phyloP scores from a whole-genome alignment of 2,888 invertebrate species.

The Drepanosiphum platanoidis region DNA sequence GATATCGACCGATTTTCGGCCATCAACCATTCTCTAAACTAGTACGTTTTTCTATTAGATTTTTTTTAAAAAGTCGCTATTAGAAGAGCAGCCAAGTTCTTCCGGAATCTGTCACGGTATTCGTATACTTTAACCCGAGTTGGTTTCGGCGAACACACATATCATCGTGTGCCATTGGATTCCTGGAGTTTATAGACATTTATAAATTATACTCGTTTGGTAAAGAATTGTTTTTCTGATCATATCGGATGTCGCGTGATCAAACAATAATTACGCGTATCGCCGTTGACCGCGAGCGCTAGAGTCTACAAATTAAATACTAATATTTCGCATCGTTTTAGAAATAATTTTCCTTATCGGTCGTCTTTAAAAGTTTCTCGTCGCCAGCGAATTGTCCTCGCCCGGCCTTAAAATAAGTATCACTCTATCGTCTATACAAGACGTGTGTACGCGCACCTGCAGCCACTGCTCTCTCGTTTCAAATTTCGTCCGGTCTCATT shows the following conservation, averaged over 20 bases:
- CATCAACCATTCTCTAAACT: no score
- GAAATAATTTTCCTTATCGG: not conserved
- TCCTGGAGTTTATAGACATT: no score
- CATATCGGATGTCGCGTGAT: not conserved
- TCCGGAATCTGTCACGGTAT: no score
- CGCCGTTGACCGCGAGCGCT: not conserved
- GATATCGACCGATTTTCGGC: no score
- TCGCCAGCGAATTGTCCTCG: not conserved
- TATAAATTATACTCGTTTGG: not conserved
- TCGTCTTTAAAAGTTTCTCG: not conserved
- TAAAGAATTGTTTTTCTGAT: not conserved
- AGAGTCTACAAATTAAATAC: not conserved
- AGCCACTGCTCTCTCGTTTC: not conserved
- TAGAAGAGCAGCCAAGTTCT: no score
- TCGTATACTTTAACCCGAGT: no score
- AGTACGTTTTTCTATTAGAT: no score
- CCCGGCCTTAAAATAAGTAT: no score
- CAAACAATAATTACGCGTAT: not conserved
- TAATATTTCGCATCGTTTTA: not conserved
- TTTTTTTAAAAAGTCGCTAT: no score
- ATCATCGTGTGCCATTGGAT: no score
- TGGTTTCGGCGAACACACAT: no score
- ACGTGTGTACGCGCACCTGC: not conserved
- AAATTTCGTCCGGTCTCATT: not conserved
- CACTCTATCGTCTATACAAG: not conserved